Evolutionary conservation across 2,888 invertebrate genomes (phyloP).

Genomic region (Heliconius charithonia): DNA sequence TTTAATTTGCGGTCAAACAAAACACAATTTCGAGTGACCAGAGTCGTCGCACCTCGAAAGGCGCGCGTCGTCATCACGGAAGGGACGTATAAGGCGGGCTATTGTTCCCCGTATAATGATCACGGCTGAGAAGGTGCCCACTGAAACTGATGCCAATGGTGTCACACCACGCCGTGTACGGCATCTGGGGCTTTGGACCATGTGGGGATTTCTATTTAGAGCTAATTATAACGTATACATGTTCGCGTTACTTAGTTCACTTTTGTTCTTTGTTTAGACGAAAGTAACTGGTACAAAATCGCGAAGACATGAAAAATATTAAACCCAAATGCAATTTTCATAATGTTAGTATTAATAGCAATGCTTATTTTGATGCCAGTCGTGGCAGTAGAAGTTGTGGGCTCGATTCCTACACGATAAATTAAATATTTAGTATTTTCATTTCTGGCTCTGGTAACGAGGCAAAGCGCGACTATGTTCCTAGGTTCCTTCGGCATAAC

Average conservation of each 20-base stretch:
- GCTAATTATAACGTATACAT: not conserved
- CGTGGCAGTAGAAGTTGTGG: not conserved
- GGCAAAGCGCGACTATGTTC: not conserved
- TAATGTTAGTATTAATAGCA: not conserved
- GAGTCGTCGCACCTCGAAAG: not conserved
- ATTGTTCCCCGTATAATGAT: slow-evolving; percentile 3
- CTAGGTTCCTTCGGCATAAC: not conserved
- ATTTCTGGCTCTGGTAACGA: not conserved
- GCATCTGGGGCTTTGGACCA: slow-evolving; percentile 18
- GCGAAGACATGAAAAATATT: no score
- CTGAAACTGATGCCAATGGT: slow-evolving; percentile 30
- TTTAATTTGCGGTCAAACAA: slow-evolving; percentile 14
- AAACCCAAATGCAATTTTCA: not conserved
- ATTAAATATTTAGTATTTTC: not conserved
- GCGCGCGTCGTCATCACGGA: slow-evolving; percentile 8
- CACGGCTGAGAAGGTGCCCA: slow-evolving; percentile 22
- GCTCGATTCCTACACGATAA: not conserved
- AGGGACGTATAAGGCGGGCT: slow-evolving; percentile 4
- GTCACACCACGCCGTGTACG: slow-evolving; percentile 18
- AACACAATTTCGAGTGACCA: slow-evolving; percentile 19
- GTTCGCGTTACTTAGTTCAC: not conserved
- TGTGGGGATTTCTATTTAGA: not conserved
- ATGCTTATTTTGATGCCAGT: no score
- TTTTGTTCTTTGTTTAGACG: not conserved
- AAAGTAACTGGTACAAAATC: not conserved